Base-by-base conservation (phyloP, 2,797 vertebrate genomes). In the Platalea minor region DNA sequence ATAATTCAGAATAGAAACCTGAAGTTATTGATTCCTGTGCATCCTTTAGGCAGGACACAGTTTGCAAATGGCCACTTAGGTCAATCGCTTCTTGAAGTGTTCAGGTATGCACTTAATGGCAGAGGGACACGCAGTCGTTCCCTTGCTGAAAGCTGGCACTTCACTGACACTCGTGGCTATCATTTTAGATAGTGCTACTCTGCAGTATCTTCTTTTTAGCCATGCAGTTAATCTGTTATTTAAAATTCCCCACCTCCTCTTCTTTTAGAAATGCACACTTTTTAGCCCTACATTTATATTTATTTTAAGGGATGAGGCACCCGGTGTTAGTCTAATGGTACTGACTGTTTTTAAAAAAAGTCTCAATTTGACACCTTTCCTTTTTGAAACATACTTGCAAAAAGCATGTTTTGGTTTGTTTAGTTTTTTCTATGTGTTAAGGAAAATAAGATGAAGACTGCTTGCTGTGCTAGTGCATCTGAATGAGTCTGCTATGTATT, bases 1-100 rank as follows among this genome's bases (percentile, higher is more conserved):
- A 95, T 96, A 93, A 95, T 96, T 94, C 73, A 91, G 75, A 78
- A 3, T 1, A 95, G 81, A 61, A 95, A 65, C 50, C 41, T 75
- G 45, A 64, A 29, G 33, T 79, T 95, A 91, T 73, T 81, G 96
- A 94, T 96, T 94, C 29, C 51, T 60, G 13, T 29, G 17, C 0
- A 0, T 89, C 84, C 68, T 94, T 85, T 56, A 89, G 46, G 79
- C 68, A 75, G 68, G 29, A 8, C 35, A 35, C 0, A 1, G 37
- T 28, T 85, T 91, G 56, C 39, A 87, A 87, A 92, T 91, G 72
- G 72, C 41, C 43, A 41, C 88, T 85, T 88, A 50, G 72, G 74
- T 89, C 3, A 4, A 81, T 72, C 61, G 54, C 78, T 83, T 85
- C 1, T 5, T 72, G 84, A 89, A 59, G 56, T 33, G 75, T 48